Evolutionary conservation across 2,113 vertebrate genomes (phyloP), one percentile per base, ranked within the genome.

Genomic region (Sorex fumeus): DNA sequence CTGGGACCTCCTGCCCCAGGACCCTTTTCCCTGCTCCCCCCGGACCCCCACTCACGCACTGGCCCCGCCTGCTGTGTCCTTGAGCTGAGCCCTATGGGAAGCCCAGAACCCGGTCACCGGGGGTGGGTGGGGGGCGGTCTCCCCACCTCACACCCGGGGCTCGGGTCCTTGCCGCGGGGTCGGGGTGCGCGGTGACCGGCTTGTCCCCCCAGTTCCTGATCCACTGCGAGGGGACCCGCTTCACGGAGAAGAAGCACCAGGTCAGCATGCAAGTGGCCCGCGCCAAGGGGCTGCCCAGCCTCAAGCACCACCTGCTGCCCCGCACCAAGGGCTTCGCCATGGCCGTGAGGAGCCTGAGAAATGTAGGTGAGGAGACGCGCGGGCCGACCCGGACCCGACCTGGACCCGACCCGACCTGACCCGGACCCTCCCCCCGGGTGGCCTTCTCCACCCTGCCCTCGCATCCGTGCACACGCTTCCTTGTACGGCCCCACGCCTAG

Each of bases 231-330:
- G 99, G 99, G 91, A 99, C 99, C 0, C 99, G 99, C 53, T 99
- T 99, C 97, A 99, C 99, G 0, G 98, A 98, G 85, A 98, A 99
- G 98, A 99, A 99, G 93, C 99, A 99, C 94, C 97, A 98, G 95
- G 97, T 99, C 97, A 99, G 99, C 97, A 99, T 99, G 99, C 98
- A 99, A 96, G 99, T 99, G 87, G 99, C 99, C 0, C 98, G 98
- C 94, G 98, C 98, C 94, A 99, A 99, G 98, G 99, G 99, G 77
- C 97, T 99, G 78, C 99, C 99, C 72, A 98, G 98, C 95, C 99
- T 99, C 72, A 99, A 99, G 96, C 97, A 99, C 94, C 99, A 99
- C 91, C 98, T 99, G 16, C 97, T 99, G 94, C 99, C 99, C 0
- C 98, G 99, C 70, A 99, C 99, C 0, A 99, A 99, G 96, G 99